phyloP scores from a whole-genome alignment of 2,797 vertebrate genomes.

The Threskiornis aethiopicus region DNA sequence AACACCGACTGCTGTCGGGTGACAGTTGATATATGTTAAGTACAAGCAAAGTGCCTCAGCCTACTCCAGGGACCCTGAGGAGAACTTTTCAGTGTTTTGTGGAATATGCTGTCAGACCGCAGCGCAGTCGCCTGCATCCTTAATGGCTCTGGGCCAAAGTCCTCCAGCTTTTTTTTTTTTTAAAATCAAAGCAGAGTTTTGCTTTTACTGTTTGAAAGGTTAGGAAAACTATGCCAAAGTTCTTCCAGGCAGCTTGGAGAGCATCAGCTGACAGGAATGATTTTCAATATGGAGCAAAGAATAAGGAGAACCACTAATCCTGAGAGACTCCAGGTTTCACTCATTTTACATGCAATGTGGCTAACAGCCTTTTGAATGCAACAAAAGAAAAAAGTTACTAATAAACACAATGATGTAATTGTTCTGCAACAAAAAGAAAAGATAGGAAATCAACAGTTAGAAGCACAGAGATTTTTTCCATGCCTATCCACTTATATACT shows the following conservation, averaged over 20 bases:
- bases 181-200: constrained; percentile 68
- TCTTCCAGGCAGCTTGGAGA: constrained; percentile 66
- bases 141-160: constrained; percentile 75
- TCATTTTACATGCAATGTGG: constrained; percentile 17
- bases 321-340: constrained; percentile 35
- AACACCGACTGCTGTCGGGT: constrained; percentile 74
- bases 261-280: constrained; percentile 58
- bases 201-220: constrained; percentile 76
- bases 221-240: constrained; percentile 76
- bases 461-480: not conserved
- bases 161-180: constrained; percentile 36
- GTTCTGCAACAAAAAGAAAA: not conserved
- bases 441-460: not conserved
- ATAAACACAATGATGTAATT: not conserved
- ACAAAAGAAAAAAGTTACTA: not conserved
- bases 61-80: constrained; percentile 73
- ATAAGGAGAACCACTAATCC: constrained; percentile 37
- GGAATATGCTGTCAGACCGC: constrained; percentile 67
- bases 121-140: constrained; percentile 72
- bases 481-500: not conserved
- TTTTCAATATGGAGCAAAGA: constrained; percentile 58
- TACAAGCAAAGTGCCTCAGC: constrained; percentile 76
- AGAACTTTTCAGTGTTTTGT: constrained; percentile 71
- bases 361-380: constrained; percentile 19
- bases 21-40: constrained; percentile 86